Percentiles rank a stretch among this genome's conserved stretches.
These are phyloP conservation scores for Melanophora roralis DNA, from an alignment of 2,888 invertebrate species.

Conservation along the genomic window DNA sequence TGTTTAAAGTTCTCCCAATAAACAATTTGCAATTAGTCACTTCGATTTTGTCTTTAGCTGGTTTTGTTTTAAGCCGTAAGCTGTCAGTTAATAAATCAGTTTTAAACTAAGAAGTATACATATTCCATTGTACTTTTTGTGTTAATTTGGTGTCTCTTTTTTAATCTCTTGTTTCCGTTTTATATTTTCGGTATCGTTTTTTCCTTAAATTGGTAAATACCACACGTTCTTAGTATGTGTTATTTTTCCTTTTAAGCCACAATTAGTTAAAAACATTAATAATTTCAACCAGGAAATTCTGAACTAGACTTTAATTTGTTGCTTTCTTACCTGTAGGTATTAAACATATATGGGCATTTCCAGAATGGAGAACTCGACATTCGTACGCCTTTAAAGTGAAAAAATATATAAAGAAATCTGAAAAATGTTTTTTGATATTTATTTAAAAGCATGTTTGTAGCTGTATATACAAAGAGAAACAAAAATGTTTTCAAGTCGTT, in stretches of 20 bases:
- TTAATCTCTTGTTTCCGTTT: slow-evolving; percentile 58
- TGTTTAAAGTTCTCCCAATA: too few relatives aligned
- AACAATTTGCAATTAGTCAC: slow-evolving; percentile 35
- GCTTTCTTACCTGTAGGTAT: background rate
- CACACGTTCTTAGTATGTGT: slow-evolving; percentile 9
- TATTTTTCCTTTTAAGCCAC: background rate
- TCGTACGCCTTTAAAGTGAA: too few relatives aligned
- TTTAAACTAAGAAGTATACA: slow-evolving; percentile 1
- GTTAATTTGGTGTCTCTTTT: slow-evolving; percentile 46
- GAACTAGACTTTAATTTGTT: slow-evolving; percentile 22
- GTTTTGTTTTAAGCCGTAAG: slow-evolving; percentile 46
- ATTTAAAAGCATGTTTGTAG: too few relatives aligned
- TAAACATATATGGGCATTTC: too few relatives aligned
- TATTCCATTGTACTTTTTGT: background rate
- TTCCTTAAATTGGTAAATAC: slow-evolving; percentile 15
- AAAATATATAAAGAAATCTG: too few relatives aligned
- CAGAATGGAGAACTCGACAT: too few relatives aligned
- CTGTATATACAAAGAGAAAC: too few relatives aligned
- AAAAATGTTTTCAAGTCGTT: too few relatives aligned
- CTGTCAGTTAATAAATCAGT: slow-evolving; percentile 60
- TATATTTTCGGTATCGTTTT: background rate
- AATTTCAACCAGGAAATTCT: slow-evolving; percentile 39
- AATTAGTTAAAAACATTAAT: slow-evolving; percentile 30
- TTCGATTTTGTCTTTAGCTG: background rate
- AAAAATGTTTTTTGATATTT: too few relatives aligned